Percentiles rank a stretch among this genome's conserved stretches.
phyloP scores from a whole-genome alignment of 2,797 vertebrate genomes.

The Rhinoraja longicauda region DNA sequence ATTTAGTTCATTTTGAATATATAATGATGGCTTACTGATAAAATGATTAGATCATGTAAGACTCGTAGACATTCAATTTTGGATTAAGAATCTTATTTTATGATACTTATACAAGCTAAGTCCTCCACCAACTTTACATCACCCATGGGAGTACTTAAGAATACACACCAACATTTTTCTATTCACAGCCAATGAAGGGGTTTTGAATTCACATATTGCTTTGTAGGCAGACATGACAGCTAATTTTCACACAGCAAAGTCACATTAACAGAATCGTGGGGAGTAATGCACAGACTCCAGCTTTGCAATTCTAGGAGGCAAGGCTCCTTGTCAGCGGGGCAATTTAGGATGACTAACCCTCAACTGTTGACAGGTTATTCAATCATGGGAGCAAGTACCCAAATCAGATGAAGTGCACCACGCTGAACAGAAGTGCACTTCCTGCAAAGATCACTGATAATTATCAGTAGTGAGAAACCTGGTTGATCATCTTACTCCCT shows the following conservation, averaged over 20 bases:
- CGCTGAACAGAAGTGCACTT: background rate
- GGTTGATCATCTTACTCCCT: background rate
- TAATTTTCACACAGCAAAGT: background rate
- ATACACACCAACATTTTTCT: background rate
- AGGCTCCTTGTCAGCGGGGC: background rate
- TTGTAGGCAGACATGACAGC: background rate
- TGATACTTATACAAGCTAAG: background rate
- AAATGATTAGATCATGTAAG: background rate
- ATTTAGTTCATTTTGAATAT: background rate
- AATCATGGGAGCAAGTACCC: background rate
- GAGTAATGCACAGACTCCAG: background rate
- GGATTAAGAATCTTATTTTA: background rate
- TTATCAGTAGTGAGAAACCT: background rate
- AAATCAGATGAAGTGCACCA: background rate
- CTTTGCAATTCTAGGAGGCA: background rate
- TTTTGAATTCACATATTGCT: background rate
- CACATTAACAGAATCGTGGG: background rate
- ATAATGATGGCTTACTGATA: background rate
- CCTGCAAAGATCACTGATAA: background rate
- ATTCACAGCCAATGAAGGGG: background rate
- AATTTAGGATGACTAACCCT: background rate
- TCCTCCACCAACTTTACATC: background rate
- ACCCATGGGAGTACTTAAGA: background rate
- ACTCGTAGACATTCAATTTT: slow-evolving; percentile 16
- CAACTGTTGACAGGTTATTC: background rate